phyloP scores from a whole-genome alignment of 1,140 invertebrate species.

The Dendroctonus valens region DNA sequence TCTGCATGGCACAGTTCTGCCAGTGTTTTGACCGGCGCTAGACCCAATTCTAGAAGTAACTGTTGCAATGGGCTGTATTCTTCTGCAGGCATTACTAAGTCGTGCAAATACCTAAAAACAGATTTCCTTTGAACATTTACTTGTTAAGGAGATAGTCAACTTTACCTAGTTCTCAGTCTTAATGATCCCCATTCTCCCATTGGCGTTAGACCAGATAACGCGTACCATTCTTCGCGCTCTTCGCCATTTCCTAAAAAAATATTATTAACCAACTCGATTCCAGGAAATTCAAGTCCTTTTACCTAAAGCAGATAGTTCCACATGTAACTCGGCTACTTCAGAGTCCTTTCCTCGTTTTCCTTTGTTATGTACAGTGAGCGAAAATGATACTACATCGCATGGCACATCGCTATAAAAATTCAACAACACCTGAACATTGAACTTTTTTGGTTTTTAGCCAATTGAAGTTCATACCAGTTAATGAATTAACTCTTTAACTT shows the following conservation, averaged over 20 bases:
- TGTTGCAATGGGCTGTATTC: slow-evolving; percentile 95
- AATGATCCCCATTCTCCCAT: slow-evolving; percentile 94
- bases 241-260: slow-evolving; percentile 66
- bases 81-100: slow-evolving; percentile 94
- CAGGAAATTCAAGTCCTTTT: not conserved
- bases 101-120: slow-evolving; percentile 75
- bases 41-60: slow-evolving; percentile 78
- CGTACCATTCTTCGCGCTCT: slow-evolving; percentile 89
- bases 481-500: no score
- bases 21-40: slow-evolving; percentile 83
- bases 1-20: slow-evolving; percentile 89
- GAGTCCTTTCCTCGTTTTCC: slow-evolving; percentile 91
- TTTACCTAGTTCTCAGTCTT: slow-evolving; percentile 75
- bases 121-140: not conserved
- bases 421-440: not conserved
- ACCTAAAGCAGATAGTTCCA: slow-evolving; percentile 77
- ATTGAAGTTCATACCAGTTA: no score
- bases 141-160: not conserved
- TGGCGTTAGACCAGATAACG: slow-evolving; percentile 83
- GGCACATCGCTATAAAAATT: slow-evolving; percentile 81
- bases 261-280: not conserved
- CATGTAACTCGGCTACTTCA: slow-evolving; percentile 85
- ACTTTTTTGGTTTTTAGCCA: no score
- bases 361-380: slow-evolving; percentile 89
- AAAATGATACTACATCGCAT: slow-evolving; percentile 88